Percentiles rank a stretch among this genome's conserved stretches.
These are phyloP conservation scores for Acrossocheilus fasciatus DNA, from an alignment of 2,797 vertebrate species.

Conservation along the genomic window DNA sequence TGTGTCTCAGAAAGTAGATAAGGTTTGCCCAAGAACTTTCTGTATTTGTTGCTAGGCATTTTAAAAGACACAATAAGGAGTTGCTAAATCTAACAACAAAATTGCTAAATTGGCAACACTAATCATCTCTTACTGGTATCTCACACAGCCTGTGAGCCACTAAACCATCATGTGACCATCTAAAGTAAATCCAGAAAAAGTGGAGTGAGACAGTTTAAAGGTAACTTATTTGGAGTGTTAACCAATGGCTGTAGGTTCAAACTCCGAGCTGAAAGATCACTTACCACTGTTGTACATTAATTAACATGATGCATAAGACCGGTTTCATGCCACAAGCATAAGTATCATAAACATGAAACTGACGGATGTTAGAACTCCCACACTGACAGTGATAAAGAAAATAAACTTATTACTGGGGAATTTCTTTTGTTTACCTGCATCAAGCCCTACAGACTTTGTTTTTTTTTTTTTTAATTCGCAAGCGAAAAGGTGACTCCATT, in stretches of 20 bases:
- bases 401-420: not conserved
- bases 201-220: not conserved
- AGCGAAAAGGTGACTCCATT: too few species aligned
- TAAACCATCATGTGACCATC: not conserved
- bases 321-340: not conserved
- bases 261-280: not conserved
- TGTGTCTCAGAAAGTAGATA: not conserved
- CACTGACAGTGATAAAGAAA: not conserved
- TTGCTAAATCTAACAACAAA: too few species aligned
- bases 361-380: too few species aligned
- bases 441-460: too few species aligned
- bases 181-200: not conserved
- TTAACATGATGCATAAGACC: not conserved
- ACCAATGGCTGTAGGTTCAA: not conserved
- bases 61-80: too few species aligned
- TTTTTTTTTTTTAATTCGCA: too few species aligned
- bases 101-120: too few species aligned
- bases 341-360: not conserved
- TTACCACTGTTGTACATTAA: not conserved
- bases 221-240: not conserved
- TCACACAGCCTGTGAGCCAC: not conserved
- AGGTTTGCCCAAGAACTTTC: not conserved
- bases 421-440: too few species aligned
- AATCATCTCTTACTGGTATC: not conserved
- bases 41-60: not conserved